Base-by-base conservation (phyloP, 1,140 invertebrate genomes). In the Drosophila kurseongensis region DNA sequence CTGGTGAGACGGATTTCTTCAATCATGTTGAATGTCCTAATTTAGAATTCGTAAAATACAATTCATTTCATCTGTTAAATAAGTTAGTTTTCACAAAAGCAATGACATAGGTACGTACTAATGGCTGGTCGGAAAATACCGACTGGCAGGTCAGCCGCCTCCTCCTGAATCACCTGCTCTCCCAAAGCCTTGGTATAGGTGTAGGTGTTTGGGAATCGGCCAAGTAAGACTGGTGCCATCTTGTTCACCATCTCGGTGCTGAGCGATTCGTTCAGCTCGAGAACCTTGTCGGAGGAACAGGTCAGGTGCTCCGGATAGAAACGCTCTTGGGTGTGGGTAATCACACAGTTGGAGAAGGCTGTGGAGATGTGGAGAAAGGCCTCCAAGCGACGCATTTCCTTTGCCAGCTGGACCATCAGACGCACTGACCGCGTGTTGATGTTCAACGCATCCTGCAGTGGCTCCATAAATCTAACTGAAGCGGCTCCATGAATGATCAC, bases 401-500 rank as follows among this genome's bases (percentile, higher is more conserved):
- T 88, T 63, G 95, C 94, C 23, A 95, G 78, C 18, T 95, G 91
- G 6, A 95, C 41, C 41, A 90, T 66, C 0, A 92, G 88, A 5
- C 93, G 94, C 0, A 94, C 95, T 0, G 95, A 95, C 13, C 93
- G 90, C 0, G 95, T 93, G 72, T 96, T 96, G n/a, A 95, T 91
- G 1, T 92, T 93, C 0, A 95, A 89, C 0, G 95, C 94, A 7
- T 93, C 81, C 84, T 95, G 94, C 12, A 98, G 92, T 0, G 95
- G 94, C 85, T 98, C 97, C 75, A 96, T 96, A 92, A 98, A 98
- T 93, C 65, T 71, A 2, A 98, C 94, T 2, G 97, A 97, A 0
- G 97, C 97, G 0, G 97, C 97, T 7, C 94, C 95, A 78, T 98
- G 97, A 75, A 98, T 95, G 0, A 98, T 94, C 29, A 98, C 92